Evolutionary conservation across 2,113 vertebrate species (phyloP).

Genomic region (Phainopepla nitens): DNA sequence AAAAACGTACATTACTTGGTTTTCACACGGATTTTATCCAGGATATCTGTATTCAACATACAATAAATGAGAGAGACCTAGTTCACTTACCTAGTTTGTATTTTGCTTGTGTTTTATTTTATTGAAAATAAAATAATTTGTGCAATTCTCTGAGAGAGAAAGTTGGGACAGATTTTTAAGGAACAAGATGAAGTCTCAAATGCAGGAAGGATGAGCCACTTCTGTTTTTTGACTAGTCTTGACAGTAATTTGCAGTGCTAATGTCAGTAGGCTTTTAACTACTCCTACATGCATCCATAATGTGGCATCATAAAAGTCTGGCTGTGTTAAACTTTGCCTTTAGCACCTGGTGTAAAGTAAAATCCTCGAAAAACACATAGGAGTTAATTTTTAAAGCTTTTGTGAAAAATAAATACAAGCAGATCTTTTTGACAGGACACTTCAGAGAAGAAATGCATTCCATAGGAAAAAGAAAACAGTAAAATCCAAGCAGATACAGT

Average conservation of each 20-base stretch:
- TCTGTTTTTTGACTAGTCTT: background rate
- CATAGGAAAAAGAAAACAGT: background rate
- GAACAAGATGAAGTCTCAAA: background rate
- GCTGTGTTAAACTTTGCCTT: background rate
- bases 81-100: background rate
- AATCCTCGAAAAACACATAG: background rate
- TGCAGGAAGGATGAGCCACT: background rate
- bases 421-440: background rate
- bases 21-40: background rate
- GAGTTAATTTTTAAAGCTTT: background rate
- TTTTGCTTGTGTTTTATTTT: background rate
- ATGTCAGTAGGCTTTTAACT: background rate
- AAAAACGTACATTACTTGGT: background rate
- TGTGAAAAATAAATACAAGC: background rate
- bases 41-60: background rate
- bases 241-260: background rate
- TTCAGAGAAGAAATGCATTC: background rate
- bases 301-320: background rate
- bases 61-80: rapidly evolving
- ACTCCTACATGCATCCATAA: background rate
- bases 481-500: background rate
- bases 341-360: background rate
- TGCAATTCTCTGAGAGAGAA: background rate
- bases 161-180: background rate
- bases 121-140: background rate